phyloP scores from a whole-genome alignment of 2,888 invertebrate species.

The Pandemis heparana region DNA sequence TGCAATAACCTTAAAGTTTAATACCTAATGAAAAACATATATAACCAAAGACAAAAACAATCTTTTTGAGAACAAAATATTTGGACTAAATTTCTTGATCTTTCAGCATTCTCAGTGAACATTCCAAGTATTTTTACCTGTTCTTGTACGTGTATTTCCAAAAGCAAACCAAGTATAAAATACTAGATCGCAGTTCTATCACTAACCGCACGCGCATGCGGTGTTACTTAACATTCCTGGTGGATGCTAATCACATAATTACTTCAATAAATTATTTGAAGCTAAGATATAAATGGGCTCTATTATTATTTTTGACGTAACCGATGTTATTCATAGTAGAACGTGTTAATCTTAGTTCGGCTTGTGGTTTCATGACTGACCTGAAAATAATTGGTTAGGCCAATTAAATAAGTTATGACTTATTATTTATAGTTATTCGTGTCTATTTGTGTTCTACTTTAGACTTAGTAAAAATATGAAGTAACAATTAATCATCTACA shows the following conservation, averaged over 20 bases:
- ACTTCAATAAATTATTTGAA: conserved; percentile 75
- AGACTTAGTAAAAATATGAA: not conserved
- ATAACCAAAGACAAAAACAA: too few relatives aligned
- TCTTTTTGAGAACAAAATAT: too few relatives aligned
- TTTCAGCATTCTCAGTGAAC: too few relatives aligned
- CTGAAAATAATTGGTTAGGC: not conserved
- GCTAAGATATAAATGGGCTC: conserved; percentile 52
- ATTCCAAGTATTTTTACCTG: too few relatives aligned
- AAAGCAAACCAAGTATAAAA: not conserved
- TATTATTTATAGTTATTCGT: not conserved
- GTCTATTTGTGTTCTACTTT: not conserved
- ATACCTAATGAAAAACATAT: too few relatives aligned
- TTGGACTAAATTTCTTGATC: too few relatives aligned
- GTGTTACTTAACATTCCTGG: conserved; percentile 82
- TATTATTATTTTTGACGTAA: conserved; percentile 49
- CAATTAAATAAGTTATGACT: not conserved
- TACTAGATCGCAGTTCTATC: not conserved
- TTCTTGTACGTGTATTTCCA: too few relatives aligned
- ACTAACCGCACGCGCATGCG: conserved; percentile 57
- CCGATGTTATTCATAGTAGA: conserved; percentile 38
- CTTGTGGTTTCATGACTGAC: conserved; percentile 13
- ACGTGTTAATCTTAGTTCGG: conserved; percentile 12
- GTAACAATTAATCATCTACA: too few relatives aligned
- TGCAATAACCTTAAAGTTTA: too few relatives aligned
- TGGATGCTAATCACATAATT: conserved; percentile 76